These are phyloP conservation scores for Phoenicopterus ruber DNA, from an alignment of 2,113 vertebrate species.

Conservation along the genomic window DNA sequence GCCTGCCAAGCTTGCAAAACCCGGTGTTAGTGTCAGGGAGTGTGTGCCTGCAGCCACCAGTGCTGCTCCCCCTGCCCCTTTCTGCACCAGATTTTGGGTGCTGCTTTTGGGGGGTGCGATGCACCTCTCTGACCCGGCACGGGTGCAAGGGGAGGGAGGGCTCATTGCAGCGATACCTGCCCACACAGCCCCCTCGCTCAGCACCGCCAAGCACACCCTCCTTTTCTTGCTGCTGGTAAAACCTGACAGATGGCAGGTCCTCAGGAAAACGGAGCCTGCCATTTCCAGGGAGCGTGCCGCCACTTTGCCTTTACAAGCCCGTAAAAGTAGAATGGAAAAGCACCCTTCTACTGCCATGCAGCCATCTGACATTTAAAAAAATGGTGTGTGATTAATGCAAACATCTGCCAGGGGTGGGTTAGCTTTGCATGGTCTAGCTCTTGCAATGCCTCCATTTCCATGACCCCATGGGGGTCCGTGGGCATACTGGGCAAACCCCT, in stretches of 20 bases:
- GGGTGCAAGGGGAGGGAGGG: neutral
- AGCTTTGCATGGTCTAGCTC: neutral
- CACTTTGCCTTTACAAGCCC: neutral
- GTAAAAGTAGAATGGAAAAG: neutral
- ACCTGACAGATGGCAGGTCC: neutral
- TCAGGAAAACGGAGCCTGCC: neutral
- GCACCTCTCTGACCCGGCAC: fast-evolving
- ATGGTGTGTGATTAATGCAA: neutral
- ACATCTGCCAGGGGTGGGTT: neutral
- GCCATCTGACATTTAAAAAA: neutral
- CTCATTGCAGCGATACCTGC: neutral
- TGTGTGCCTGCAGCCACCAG: fast-evolving
- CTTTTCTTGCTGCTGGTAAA: neutral
- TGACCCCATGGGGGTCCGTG: neutral
- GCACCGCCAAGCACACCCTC: fast-evolving
- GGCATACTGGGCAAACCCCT: fast-evolving
- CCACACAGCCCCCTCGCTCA: fast-evolving
- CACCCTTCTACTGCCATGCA: neutral
- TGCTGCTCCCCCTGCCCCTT: too few relatives aligned
- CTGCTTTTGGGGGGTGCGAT: neutral
- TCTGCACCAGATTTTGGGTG: too few relatives aligned
- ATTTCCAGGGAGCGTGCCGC: neutral
- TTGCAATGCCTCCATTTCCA: neutral
- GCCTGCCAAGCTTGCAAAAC: neutral
- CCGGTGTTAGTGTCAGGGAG: neutral